A percentile compares a stretch with the other conserved stretches of the same genome.
Conservation (phyloP, 2,888 invertebrate species). For the Elmis aenea region DNA sequence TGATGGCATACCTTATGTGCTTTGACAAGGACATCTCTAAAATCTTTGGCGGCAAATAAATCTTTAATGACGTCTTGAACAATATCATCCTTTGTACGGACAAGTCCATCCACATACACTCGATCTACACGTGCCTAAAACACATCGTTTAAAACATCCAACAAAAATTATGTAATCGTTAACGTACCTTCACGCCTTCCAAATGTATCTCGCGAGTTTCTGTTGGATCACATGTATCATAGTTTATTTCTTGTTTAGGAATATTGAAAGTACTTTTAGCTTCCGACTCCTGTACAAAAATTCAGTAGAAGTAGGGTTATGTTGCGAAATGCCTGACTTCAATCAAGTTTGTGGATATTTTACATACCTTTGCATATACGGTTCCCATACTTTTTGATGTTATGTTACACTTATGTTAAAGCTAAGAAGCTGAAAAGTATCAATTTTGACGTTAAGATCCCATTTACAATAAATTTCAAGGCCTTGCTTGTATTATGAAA, state of each 20-base stretch:
- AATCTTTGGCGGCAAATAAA: constrained; percentile 78
- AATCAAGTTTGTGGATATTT: constrained; percentile 4
- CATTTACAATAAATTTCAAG: too few species aligned
- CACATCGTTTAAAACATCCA: background rate
- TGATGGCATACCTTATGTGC: constrained; percentile 55
- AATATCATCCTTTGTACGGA: constrained; percentile 85
- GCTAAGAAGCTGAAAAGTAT: too few species aligned
- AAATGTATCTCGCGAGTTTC: constrained; percentile 48
- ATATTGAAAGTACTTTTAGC: constrained; percentile 14
- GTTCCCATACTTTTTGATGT: too few species aligned
- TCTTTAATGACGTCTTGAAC: constrained; percentile 72
- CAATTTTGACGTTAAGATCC: too few species aligned
- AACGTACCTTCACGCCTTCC: constrained; percentile 50
- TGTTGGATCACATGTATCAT: constrained; percentile 26
- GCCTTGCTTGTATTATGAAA: too few species aligned
- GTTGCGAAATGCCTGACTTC: constrained; percentile 9
- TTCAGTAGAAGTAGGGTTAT: constrained; percentile 29
- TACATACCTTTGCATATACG: constrained; percentile 46
- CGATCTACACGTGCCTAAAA: constrained; percentile 75
- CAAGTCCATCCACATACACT: constrained; percentile 79
- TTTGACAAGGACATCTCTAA: constrained; percentile 74
- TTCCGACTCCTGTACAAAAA: constrained; percentile 26
- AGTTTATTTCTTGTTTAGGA: constrained; percentile 25
- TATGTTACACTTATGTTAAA: too few species aligned
- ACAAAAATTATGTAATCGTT: constrained; percentile 19